Conservation (phyloP, 2,113 vertebrate species). For the Speoplatyrhinus poulsoni region DNA sequence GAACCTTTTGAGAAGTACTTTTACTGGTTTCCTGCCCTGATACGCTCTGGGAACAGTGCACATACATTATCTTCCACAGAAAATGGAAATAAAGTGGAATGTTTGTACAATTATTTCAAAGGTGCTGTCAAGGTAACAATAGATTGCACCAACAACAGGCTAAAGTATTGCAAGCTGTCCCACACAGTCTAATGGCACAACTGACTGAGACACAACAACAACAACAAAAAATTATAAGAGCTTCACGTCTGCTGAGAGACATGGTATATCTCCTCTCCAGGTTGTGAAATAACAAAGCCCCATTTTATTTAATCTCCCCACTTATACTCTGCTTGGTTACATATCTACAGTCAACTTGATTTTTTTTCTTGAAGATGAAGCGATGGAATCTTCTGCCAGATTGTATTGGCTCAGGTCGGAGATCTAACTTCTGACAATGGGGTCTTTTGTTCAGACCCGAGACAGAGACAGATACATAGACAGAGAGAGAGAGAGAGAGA, state of each 20-base stretch:
- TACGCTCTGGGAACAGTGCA: not conserved
- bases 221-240: not conserved
- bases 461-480: conserved; percentile 41
- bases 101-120: not conserved
- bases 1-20: not conserved
- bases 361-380: conserved; percentile 15
- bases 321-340: conserved; percentile 27
- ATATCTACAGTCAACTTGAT: conserved; percentile 39
- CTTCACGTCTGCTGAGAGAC: conserved; percentile 16
- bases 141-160: too few relatives aligned
- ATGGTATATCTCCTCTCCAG: conserved; percentile 35
- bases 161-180: not conserved
- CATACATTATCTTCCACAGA: not conserved
- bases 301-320: conserved; percentile 23
- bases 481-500: conserved; percentile 8
- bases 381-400: conserved; percentile 48
- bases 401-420: conserved; percentile 33
- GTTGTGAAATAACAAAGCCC: conserved; percentile 25
- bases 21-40: not conserved
- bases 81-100: not conserved
- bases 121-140: not conserved
- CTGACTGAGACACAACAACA: not conserved
- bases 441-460: conserved; percentile 68
- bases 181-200: not conserved
- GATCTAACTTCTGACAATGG: conserved; percentile 69